These are phyloP conservation scores for Parambassis ranga DNA, from an alignment of 2,797 vertebrate genomes.

Conservation along the genomic window DNA sequence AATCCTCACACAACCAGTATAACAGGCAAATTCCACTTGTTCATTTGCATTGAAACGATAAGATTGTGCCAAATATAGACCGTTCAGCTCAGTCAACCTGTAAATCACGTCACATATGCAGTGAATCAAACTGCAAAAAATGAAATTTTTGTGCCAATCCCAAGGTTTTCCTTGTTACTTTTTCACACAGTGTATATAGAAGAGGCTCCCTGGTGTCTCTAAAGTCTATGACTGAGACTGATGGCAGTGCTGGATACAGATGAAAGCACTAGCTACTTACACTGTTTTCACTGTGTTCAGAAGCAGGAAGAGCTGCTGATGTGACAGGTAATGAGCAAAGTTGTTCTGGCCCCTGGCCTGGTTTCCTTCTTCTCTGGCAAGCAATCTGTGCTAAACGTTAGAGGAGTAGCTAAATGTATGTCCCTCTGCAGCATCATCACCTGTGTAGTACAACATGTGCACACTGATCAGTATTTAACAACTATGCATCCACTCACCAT, in stretches of 20 bases:
- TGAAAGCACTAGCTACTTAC: not conserved
- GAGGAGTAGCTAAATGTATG: not conserved
- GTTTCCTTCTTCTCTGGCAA: constrained; percentile 11
- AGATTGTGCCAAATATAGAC: constrained; percentile 7
- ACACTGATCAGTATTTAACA: not conserved
- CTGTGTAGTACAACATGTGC: not conserved
- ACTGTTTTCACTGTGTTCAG: constrained; percentile 29
- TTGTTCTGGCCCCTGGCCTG: not conserved
- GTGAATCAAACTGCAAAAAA: not conserved
- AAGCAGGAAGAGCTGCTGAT: constrained; percentile 45
- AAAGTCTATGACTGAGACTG: not conserved
- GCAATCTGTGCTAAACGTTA: constrained; percentile 1
- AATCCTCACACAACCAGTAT: not conserved
- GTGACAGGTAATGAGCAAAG: constrained; percentile 9
- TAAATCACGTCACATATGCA: not conserved
- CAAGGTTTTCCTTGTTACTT: too few species aligned
- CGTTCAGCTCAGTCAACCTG: not conserved
- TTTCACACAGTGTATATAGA: not conserved
- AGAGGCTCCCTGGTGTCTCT: not conserved
- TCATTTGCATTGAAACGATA: constrained; percentile 44
- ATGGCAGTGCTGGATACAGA: not conserved
- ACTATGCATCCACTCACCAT: constrained; percentile 89
- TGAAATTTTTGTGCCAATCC: not conserved
- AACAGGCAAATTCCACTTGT: constrained; percentile 23
- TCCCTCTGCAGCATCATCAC: not conserved